phyloP scores from a whole-genome alignment of 2,113 vertebrate genomes.

The Alosa alosa region DNA sequence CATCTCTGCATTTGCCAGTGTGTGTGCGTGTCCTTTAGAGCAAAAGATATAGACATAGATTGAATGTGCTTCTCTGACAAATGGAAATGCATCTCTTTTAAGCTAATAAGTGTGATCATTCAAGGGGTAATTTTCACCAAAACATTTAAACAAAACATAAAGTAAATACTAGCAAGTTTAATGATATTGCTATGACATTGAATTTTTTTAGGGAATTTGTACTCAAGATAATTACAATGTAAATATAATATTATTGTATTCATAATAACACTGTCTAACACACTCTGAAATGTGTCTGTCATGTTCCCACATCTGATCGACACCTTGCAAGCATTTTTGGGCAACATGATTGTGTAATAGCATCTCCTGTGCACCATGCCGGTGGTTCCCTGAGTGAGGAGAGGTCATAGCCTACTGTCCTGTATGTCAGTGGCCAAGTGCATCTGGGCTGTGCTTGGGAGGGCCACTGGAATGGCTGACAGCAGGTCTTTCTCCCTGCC shows the following conservation, averaged over 20 bases:
- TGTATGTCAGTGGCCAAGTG: neutral
- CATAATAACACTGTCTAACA: neutral
- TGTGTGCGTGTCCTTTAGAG: neutral
- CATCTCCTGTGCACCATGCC: neutral
- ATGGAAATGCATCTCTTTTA: neutral
- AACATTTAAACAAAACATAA: too few species aligned
- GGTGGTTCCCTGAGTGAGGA: neutral
- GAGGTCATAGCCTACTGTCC: neutral
- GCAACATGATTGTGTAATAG: neutral
- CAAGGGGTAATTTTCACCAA: neutral
- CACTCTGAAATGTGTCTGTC: neutral
- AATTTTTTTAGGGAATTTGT: neutral
- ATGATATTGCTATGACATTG: neutral
- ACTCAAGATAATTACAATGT: neutral
- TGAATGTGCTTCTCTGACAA: neutral
- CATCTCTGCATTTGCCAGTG: neutral
- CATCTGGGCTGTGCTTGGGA: neutral
- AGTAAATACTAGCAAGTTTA: neutral
- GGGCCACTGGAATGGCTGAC: neutral
- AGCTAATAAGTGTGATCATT: neutral
- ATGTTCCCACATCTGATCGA: neutral
- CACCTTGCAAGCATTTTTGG: neutral
- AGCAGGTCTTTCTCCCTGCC: slow-evolving; percentile 44
- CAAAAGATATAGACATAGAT: neutral
- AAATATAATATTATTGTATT: neutral